These are phyloP conservation scores for Emmelina monodactyla DNA, from an alignment of 2,888 invertebrate species.

Conservation along the genomic window DNA sequence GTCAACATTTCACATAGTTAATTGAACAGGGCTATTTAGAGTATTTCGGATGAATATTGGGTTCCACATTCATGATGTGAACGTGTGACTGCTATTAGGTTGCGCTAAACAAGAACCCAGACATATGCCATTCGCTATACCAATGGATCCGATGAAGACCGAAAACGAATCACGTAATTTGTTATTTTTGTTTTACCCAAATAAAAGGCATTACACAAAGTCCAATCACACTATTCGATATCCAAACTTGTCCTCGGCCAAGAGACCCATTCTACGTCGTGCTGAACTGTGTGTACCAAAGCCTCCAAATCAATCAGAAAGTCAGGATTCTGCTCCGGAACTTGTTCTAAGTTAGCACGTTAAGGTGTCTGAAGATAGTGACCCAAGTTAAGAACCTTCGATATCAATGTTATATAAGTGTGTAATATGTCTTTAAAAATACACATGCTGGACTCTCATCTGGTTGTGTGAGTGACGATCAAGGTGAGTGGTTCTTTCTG, in stretches of 20 bases:
- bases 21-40: slow-evolving; percentile 6
- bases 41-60: slow-evolving; percentile 12
- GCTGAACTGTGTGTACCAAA: slow-evolving; percentile 5
- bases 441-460: slow-evolving; percentile 10
- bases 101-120: slow-evolving; percentile 11
- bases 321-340: slow-evolving; percentile 3
- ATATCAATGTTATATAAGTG: slow-evolving; percentile 6
- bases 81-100: slow-evolving; percentile 8
- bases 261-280: slow-evolving; percentile 7
- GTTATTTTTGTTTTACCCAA: slow-evolving; percentile 11
- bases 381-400: slow-evolving; percentile 6
- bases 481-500: neutral
- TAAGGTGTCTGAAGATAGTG: slow-evolving; percentile 1
- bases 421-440: slow-evolving; percentile 9
- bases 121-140: slow-evolving; percentile 11
- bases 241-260: slow-evolving; percentile 8
- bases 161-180: slow-evolving; percentile 6
- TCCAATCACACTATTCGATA: slow-evolving; percentile 9
- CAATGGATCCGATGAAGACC: slow-evolving; percentile 10
- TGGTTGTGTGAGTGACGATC: slow-evolving; percentile 10
- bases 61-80: slow-evolving; percentile 6
- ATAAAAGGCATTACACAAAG: slow-evolving; percentile 11
- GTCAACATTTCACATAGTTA: slow-evolving; percentile 6
- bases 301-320: slow-evolving; percentile 3
- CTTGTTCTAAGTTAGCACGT: neutral